Evolutionary conservation across 2,797 vertebrate species (phyloP).

Genomic region (Melanotaenia maccullochi): DNA sequence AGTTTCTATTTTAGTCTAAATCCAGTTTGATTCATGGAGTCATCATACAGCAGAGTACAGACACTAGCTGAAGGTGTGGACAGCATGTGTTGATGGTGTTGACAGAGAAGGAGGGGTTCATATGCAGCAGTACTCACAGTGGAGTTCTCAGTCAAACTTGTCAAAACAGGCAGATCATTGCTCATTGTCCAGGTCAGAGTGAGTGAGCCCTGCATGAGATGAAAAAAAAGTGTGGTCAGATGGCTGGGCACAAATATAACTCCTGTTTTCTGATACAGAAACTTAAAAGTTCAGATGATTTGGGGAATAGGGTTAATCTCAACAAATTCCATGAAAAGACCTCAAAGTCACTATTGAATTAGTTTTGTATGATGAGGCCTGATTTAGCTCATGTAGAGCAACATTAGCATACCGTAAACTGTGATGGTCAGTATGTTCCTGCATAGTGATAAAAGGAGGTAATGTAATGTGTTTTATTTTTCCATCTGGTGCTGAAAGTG

Average conservation of each 20-base stretch:
- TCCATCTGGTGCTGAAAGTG: neutral
- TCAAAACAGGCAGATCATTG: conserved; percentile 90
- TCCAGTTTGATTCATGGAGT: conserved; percentile 7
- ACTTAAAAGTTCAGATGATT: neutral
- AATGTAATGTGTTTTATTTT: neutral
- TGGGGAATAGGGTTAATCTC: neutral
- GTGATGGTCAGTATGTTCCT: neutral
- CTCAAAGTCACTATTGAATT: neutral
- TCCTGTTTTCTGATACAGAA: conserved; percentile 1
- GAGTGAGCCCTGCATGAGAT: conserved; percentile 70
- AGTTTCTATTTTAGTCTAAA: neutral
- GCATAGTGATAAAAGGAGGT: neutral
- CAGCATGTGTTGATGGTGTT: conserved; percentile 23
- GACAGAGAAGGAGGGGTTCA: neutral
- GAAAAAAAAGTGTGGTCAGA: conserved; percentile 19
- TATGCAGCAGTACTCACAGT: conserved; percentile 85
- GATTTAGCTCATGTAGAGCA: neutral
- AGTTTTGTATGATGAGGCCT: neutral
- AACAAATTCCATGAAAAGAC: neutral
- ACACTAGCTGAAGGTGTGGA: conserved; percentile 15
- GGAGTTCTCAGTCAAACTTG: conserved; percentile 87
- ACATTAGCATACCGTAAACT: neutral
- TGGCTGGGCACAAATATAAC: neutral
- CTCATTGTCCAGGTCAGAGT: conserved; percentile 88
- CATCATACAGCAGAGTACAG: neutral